Evolutionary conservation across 2,888 invertebrate genomes (phyloP), one percentile per base, ranked within the genome.

Genomic region (Tenthredo notha): DNA sequence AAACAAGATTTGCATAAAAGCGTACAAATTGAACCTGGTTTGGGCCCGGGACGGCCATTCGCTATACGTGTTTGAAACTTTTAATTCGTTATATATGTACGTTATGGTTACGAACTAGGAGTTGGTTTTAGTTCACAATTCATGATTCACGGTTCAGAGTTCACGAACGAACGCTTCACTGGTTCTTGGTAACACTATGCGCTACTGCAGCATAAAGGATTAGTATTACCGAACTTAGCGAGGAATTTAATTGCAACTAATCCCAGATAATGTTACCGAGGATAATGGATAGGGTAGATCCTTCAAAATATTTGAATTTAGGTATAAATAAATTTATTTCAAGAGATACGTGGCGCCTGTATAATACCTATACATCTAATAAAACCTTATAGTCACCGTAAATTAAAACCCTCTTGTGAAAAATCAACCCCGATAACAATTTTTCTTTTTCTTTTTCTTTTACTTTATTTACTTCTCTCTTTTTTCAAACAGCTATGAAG

Each of bases 1-100:
- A 58, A 67, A 84, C 61, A 77, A 84, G 21, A 84, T 47, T 84
- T 77, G 61, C 61, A 78, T 74, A 65, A 78, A 84, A 54, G 78
- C 65, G 47, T 37, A 67, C 61, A 80, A 37, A 84, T 84, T 43
- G 74, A 80, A 84, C 47, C 61, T n/a, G 33, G 21, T 40, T 25
- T 18, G 9, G 29, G 21, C 67, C 50, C 84, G 25, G n/a, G 3
- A 7, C 72, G 12, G 18, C 33, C 21, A 29, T 50, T 37, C 50
- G 25, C 10, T 21, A 21, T 25, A 33, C 43, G 77, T 47, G 43
- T 67, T 65, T 4, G 29, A 65, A 84, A 75, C 77, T 84, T 84
- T 33, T 50, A 84, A 84, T 84, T 84, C 50, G 65, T 65, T 74
- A 74, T 74, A 43, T 74, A 74, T 15, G 18, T 43, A 74, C 43